Base-by-base conservation (phyloP, 2,888 invertebrate species). In the Aleiodes testaceus region DNA sequence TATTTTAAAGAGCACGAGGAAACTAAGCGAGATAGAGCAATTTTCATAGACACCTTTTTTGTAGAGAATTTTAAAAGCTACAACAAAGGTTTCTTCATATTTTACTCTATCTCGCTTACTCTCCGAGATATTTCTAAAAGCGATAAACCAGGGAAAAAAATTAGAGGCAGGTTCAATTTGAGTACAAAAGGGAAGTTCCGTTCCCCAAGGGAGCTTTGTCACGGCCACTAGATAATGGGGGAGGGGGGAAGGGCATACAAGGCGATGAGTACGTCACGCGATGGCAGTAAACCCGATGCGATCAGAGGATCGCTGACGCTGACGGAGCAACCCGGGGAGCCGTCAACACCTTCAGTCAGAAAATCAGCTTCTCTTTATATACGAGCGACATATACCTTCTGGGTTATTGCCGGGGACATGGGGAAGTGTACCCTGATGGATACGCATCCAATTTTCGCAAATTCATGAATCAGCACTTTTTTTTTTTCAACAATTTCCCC, bases 211-310 rank as follows among this genome's bases (percentile, higher is more conserved):
- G 87, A 86, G 83, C 83, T 85, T 85, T 83, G 87, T 85, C 86
- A 85, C 83, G 82, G 80, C 83, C 79, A 86, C 84, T 85, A 82
- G 85, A 85, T 87, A 86, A 87, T 85, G 84, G 85, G 36, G 83
- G 80, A 36, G 82, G 82, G 81, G 84, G 85, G 83, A 82, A 67
- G 76, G 65, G 71, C 70, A 70, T 66, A 68, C 76, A 74, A 74
- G 70, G 72, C 81, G 83, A 83, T 81, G 85, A 85, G 86, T 84
- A 84, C 82, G 85, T 87, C 87, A 87, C 87, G 87, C 82, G 79
- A 80, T 80, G 82, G 85, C 84, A 82, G 84, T 87, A 87, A 87
- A 87, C 82, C 80, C 82, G 83, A 85, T 81, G 84, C 83, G 84
- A 82, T 84, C 82, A 82, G 44, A 64, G 64, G 70, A 63, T 63